Percentiles rank a stretch among this genome's conserved stretches.
phyloP scores from a whole-genome alignment of 1,140 invertebrate species.

The Drosophila lacteicornis region DNA sequence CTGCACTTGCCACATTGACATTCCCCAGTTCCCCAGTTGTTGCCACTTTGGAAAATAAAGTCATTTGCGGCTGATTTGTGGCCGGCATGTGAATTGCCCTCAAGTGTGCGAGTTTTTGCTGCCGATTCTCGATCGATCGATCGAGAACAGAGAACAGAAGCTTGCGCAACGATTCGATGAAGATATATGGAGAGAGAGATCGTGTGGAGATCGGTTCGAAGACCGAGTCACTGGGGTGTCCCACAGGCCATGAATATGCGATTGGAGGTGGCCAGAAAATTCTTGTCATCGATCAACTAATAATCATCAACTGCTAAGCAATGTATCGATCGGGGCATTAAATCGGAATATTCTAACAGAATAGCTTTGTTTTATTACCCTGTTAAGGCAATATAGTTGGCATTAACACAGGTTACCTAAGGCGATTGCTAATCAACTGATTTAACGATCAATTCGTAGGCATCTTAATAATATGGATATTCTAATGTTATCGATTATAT shows the following conservation, averaged over 20 bases:
- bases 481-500: not conserved
- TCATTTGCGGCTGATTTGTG: conserved; percentile 64
- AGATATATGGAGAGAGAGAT: conserved; percentile 16
- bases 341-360: conserved; percentile 15
- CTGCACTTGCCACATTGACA: conserved; percentile 43
- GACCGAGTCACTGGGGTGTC: conserved; percentile 25
- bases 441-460: not conserved
- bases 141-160: conserved; percentile 27
- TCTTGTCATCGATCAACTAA: conserved; percentile 13
- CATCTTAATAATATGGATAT: not conserved
- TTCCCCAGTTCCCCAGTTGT: conserved; percentile 21
- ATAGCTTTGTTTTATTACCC: conserved; percentile 16
- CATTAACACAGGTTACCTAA: conserved; percentile 7
- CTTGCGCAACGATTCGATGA: conserved; percentile 30
- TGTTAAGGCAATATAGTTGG: not conserved
- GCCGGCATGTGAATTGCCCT: conserved; percentile 60
- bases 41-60: conserved; percentile 54
- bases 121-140: conserved; percentile 19
- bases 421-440: not conserved
- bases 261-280: conserved; percentile 20
- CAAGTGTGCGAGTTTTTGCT: conserved; percentile 56
- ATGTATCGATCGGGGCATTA: conserved; percentile 5
- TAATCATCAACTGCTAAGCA: conserved; percentile 7
- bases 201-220: conserved; percentile 12
- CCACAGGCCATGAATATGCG: conserved; percentile 30